A percentile compares a stretch with the other conserved stretches of the same genome.
These are phyloP conservation scores for pig (Sus scrofa) DNA, from an alignment of 2,113 vertebrate genomes.

Conservation along the genomic window DNA sequence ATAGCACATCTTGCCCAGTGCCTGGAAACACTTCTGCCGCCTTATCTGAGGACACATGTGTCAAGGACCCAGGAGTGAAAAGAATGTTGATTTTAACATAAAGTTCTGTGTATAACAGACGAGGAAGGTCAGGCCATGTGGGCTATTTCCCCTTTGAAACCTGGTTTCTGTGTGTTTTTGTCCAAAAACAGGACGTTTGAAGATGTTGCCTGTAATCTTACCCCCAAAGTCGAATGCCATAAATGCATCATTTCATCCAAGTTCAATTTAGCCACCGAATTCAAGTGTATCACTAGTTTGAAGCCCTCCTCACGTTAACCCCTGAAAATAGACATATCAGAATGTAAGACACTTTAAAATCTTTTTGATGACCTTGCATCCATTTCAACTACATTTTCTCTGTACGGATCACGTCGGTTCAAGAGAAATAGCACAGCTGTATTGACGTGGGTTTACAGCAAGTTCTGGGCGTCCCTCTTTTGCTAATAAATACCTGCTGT, in stretches of 20 bases:
- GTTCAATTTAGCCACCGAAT: neutral
- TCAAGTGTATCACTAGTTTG: neutral
- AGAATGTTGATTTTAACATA: too few relatives aligned
- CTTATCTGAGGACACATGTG: fast-evolving
- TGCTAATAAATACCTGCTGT: neutral
- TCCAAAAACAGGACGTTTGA: fast-evolving
- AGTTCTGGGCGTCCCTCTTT: neutral
- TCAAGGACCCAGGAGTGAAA: neutral
- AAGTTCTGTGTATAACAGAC: neutral
- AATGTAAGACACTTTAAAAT: neutral
- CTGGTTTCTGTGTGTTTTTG: neutral
- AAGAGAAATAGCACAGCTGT: fast-evolving
- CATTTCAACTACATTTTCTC: neutral
- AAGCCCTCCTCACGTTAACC: neutral
- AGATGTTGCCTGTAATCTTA: neutral
- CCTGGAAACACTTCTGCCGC: fast-evolving
- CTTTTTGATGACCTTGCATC: neutral
- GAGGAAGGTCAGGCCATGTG: fast-evolving
- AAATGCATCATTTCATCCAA: neutral
- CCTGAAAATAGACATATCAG: neutral
- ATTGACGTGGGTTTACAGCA: neutral
- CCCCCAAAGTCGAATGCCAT: fast-evolving
- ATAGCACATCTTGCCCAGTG: neutral
- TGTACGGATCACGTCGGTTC: neutral
- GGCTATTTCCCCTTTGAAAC: neutral